Conservation (phyloP, 2,797 vertebrate species). For the Rallus crepitans region DNA sequence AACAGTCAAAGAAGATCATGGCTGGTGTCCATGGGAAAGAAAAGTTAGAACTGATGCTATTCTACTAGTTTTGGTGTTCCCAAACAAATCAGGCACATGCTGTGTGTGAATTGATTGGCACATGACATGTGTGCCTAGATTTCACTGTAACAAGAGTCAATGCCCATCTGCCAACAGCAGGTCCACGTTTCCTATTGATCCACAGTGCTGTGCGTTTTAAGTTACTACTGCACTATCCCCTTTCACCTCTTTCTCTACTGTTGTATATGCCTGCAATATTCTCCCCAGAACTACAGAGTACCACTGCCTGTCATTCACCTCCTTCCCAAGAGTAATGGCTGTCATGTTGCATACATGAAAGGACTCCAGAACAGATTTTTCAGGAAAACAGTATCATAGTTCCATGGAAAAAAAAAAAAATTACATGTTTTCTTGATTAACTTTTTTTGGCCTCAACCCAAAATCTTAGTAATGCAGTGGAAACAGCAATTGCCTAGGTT, state of each 20-base stretch:
- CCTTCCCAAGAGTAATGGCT: background rate
- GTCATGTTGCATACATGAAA: background rate
- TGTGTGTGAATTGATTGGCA: background rate
- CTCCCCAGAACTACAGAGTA: background rate
- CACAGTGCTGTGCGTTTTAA: background rate
- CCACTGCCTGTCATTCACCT: background rate
- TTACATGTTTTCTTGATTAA: background rate
- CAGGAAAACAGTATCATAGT: background rate
- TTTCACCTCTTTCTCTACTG: background rate
- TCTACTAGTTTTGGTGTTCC: background rate
- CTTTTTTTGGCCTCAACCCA: background rate
- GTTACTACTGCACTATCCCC: background rate
- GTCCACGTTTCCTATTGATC: background rate
- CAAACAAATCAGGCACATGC: background rate
- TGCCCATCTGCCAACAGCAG: background rate
- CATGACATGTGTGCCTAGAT: background rate
- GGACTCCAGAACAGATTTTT: background rate
- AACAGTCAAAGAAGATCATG: background rate
- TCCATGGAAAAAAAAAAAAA: background rate
- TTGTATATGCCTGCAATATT: background rate
- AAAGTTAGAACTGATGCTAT: background rate
- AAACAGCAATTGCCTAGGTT: background rate
- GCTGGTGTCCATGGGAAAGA: background rate
- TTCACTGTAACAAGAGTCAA: background rate
- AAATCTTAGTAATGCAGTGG: background rate